Base-by-base conservation (phyloP, 2,797 vertebrate genomes). In the Vipera ursinii region DNA sequence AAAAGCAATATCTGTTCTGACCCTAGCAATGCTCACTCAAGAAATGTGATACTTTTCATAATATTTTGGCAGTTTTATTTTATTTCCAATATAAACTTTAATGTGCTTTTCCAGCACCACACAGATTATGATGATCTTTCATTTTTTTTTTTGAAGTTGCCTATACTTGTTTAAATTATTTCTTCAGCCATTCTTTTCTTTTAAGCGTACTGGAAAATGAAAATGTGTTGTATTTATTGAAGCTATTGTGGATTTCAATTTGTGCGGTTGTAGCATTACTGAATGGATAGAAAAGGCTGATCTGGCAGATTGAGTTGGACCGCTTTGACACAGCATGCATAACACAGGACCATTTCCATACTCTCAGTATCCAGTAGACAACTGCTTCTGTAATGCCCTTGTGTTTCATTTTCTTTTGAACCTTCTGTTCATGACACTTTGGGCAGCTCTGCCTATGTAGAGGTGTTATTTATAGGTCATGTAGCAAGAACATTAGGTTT, bases 71-170 rank as follows among this genome's bases (percentile, higher is more conserved):
- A 95, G 93, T 96, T 97, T 93, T 97, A 95, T 97, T 97, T 97
- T 96, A 96, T 97, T 98, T 97, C 95, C 95, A 96, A 95, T 96
- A 96, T 96, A 93, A 91, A 94, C 95, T 96, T 95, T 95, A 96
- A 94, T 91, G 61, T 94, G 90, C 87, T 94, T 96, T 96, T 93
- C 92, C 92, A 87, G 89, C 91, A 92, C 87, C 97, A 97, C 96
- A 88, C 92, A 38, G 26, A 94, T 98, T 97, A 96, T 96, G 95
- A 95, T 96, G 96, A 96, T 95, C 92, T 95, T 94, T 69, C 85
- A 82, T 93, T 93, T 95, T 73, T 32, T 73, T 17, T 73, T 95
- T 95, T 93, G 96, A 96, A 95, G 96, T 96, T 95, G 94, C 95
- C 94, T 86, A 60, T 95, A 92, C 91, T 92, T 48, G 69, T 91